phyloP scores from a whole-genome alignment of 1,140 invertebrate species.

The Paracyclopina nana region DNA sequence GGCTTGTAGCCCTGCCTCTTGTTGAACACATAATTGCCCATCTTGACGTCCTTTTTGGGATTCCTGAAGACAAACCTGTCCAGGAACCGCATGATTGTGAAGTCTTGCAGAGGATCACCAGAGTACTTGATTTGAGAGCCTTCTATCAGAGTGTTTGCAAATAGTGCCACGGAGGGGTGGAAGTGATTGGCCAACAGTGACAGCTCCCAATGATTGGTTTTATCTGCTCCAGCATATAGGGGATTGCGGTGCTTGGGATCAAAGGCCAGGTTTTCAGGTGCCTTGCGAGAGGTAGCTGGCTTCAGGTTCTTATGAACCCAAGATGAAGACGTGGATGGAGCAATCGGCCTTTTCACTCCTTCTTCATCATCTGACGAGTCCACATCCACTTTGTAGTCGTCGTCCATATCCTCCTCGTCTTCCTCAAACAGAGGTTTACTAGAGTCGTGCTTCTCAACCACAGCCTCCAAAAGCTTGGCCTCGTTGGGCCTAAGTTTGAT shows the following conservation, averaged over 20 bases:
- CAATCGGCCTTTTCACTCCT: constrained; percentile 21
- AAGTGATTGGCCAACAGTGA: constrained; percentile 47
- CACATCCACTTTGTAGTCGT: constrained; percentile 24
- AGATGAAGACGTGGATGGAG: constrained; percentile 22
- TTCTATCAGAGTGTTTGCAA: constrained; percentile 57
- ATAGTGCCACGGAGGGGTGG: constrained; percentile 75
- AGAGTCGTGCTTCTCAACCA: background rate
- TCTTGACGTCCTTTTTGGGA: constrained; percentile 44
- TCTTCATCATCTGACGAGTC: constrained; percentile 24
- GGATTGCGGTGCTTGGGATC: constrained; percentile 61
- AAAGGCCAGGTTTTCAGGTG: constrained; percentile 36
- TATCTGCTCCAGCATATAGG: constrained; percentile 48
- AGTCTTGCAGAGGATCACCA: constrained; percentile 81
- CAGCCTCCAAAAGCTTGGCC: constrained; percentile 5
- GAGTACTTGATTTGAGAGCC: constrained; percentile 54
- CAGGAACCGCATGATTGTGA: constrained; percentile 65
- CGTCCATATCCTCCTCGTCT: constrained; percentile 21
- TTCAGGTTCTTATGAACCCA: constrained; percentile 25
- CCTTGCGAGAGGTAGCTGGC: constrained; percentile 15
- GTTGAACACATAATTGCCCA: background rate
- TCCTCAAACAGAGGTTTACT: constrained; percentile 18
- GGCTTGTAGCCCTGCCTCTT: constrained; percentile 5
- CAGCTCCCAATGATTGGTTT: constrained; percentile 48
- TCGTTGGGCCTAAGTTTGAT: constrained; percentile 24
- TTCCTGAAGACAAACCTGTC: constrained; percentile 92